Evolutionary conservation across 2,797 vertebrate species (phyloP), one percentile per base, ranked within the genome.

Genomic region (Morelia viridis): DNA sequence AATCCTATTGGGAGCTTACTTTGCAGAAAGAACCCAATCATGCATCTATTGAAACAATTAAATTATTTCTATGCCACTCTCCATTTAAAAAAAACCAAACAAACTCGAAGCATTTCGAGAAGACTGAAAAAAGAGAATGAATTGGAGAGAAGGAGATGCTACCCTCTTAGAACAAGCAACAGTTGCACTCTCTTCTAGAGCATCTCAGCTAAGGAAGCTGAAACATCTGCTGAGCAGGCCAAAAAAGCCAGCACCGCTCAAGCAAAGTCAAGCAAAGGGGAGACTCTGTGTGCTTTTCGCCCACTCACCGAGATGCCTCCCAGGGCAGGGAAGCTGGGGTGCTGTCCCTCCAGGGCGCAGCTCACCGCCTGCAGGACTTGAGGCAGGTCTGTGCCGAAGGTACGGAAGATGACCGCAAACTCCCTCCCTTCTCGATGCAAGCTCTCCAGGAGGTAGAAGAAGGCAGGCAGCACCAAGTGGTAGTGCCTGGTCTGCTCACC

Each of bases 401-500:
- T 98, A 5, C 99, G 97, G 89, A 99, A 98, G 62, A 98, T 0
- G 1, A 99, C 1, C 0, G 98, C 96, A 46, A 99, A 99, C 0
- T 97, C 95, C 9, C 96, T 92, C 0, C 97, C 96, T 5, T 98
- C 97, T 58, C 95, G 96, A 26, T 91, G 94, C 95, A 99, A 96
- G 80, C 97, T 93, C 89, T 95, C 97, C 90, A 99, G 96, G 64
- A 99, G 97, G 95, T 96, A 98, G 96, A 99, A 98, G 96, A 99
- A 99, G 94, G 98, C 97, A 4, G 99, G 99, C 2, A 99, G 97
- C 93, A 99, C 98, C 95, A 98, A 98, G 96, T 99, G 98, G 96
- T 98, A 99, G 58, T 96, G 92, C 2, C 94, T 96, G 6, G 97
- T 97, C 1, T 97, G 94, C 89, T 98, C 98, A 0, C 96, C 98